Evolutionary conservation across 2,113 vertebrate species (phyloP).

Genomic region (Cynocephalus volans): DNA sequence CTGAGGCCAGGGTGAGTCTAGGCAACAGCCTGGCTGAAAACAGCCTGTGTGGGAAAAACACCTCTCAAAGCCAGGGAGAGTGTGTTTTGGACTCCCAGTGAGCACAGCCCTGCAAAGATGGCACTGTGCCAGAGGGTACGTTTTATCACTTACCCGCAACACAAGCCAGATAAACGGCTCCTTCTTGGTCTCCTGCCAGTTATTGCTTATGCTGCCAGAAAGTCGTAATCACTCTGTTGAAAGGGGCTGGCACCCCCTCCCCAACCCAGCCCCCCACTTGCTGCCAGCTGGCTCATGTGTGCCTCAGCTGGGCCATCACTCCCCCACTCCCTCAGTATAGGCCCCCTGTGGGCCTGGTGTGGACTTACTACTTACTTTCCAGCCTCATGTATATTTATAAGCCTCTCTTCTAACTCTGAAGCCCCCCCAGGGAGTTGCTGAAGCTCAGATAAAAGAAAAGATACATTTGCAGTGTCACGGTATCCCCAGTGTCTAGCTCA

Average conservation of each 20-base stretch:
- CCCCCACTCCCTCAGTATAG: background rate
- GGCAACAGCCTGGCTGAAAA: background rate
- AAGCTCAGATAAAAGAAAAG: slow-evolving; percentile 38
- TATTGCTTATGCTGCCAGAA: slow-evolving; percentile 84
- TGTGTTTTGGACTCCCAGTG: accelerated
- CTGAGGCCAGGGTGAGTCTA: background rate
- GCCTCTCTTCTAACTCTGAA: slow-evolving; percentile 70
- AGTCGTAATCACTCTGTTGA: slow-evolving; percentile 84
- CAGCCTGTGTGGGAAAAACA: background rate
- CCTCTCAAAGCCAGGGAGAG: background rate
- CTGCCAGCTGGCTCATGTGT: slow-evolving; percentile 71
- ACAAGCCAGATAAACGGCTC: slow-evolving; percentile 77
- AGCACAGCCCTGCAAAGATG: background rate
- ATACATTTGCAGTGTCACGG: background rate
- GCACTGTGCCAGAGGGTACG: slow-evolving; percentile 67
- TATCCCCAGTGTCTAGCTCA: background rate
- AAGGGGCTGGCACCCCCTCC: slow-evolving; percentile 70
- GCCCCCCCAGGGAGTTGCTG: background rate
- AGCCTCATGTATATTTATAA: slow-evolving; percentile 42
- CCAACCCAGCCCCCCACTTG: background rate
- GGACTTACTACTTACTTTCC: background rate
- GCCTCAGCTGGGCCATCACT: background rate
- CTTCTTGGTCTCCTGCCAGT: slow-evolving; percentile 85
- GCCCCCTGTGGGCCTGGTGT: background rate
- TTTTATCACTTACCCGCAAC: slow-evolving; percentile 77